Conservation (phyloP, 1,140 invertebrate genomes). For the Eupristina koningsbergeri region DNA sequence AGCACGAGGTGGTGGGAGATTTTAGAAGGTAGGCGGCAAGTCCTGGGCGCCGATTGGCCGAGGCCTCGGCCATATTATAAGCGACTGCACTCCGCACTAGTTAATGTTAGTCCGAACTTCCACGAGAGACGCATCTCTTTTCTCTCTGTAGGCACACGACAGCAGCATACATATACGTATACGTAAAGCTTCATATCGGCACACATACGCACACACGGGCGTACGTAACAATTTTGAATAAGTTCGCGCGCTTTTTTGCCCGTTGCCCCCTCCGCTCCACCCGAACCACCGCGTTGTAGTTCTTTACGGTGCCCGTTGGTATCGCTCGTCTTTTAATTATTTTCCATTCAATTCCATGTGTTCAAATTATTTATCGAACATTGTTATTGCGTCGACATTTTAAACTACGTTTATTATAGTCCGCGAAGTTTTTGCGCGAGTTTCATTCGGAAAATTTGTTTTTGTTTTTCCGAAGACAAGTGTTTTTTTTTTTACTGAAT, state of each 20-base stretch:
- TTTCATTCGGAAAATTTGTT: neutral
- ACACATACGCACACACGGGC: slow-evolving; percentile 44
- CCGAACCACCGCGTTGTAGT: neutral
- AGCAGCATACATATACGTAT: neutral
- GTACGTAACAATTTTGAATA: slow-evolving; percentile 45
- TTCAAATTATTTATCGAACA: neutral
- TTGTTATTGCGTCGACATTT: neutral
- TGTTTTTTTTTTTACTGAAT: neutral
- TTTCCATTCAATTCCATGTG: no score
- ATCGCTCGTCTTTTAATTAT: neutral
- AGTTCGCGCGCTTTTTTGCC: slow-evolving; percentile 28
- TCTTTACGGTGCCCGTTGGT: neutral
- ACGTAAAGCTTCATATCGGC: neutral
- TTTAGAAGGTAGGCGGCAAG: slow-evolving; percentile 58
- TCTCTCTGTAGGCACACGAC: slow-evolving; percentile 19
- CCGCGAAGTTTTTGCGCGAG: neutral
- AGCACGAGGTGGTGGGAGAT: slow-evolving; percentile 22
- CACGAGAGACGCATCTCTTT: slow-evolving; percentile 67
- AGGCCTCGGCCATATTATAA: slow-evolving; percentile 72
- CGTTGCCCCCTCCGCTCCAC: slow-evolving; percentile 6
- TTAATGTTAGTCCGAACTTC: slow-evolving; percentile 71
- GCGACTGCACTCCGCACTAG: slow-evolving; percentile 69
- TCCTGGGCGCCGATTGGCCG: slow-evolving; percentile 67
- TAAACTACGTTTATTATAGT: no score
- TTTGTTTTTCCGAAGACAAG: neutral